Base-by-base conservation (phyloP, 2,888 invertebrate genomes). In the Tillus elongatus region DNA sequence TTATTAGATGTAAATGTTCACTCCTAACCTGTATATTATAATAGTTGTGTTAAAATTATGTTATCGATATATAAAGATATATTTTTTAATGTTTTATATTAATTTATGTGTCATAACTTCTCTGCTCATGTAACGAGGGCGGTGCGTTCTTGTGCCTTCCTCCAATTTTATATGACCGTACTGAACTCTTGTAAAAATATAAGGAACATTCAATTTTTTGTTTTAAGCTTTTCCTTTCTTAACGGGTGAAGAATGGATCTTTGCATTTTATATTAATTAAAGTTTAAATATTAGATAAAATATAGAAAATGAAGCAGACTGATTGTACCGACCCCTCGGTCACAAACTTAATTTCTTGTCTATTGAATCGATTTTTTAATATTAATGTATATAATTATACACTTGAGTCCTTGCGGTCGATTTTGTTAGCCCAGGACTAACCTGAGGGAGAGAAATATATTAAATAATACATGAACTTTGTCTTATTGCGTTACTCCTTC, bases 391-490 rank as follows among this genome's bases (percentile, higher is more conserved):
- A 43, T 43, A 46, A 41, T 43, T 43, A 45, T 43, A 42, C 39
- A 45, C 36, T 41, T 52, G 60, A 60, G 61, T 61, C 62, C 62
- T 61, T 60, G 62, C 55, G 63, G 62, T 63, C 61, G 56, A 58
- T 60, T 42, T 60, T 63, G 62, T 62, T 63, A 63, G 63, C 62
- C 61, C 63, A 62, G 63, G 64, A 63, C 63, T 61, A 63, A n/a
- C 57, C 60, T 59, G 64, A 63, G 64, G 64, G 64, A 63, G 62
- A 64, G 63, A 64, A 53, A 58, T 63, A 63, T 59, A 59, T 61
- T 59, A 49, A 56, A 52, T 42, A 44, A 45, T 44, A 49, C 44
- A 47, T 42, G 40, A 41, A 43, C 30, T 26, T 37, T n/a, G n/a
- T n/a, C n/a, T n/a, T n/a, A n/a, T n/a, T n/a, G n/a, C n/a, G n/a